Conservation (phyloP, 2,113 vertebrate species). For the rat (Rattus norvegicus) region GRCr8 NC_086025.1:116477001-116477500, state of each 20-base stretch:
- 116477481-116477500: slow-evolving; percentile 33
- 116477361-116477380: slow-evolving; percentile 29
- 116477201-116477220: slow-evolving; percentile 40
- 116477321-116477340: slow-evolving; percentile 46
- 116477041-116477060: not conserved
- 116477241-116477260: not conserved
- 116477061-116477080: not conserved
- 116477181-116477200: not conserved
- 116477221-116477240: not conserved
- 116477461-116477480: slow-evolving; percentile 7
- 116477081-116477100: not conserved
- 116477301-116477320: slow-evolving; percentile 10
- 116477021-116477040: not conserved
- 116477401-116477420: not conserved
- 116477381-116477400: not conserved
- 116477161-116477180: slow-evolving; percentile 28
- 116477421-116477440: slow-evolving; percentile 7
- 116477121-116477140: not conserved
- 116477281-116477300: slow-evolving; percentile 45
- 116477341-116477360: not conserved
- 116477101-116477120: not conserved
- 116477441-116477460: slow-evolving; percentile 33
- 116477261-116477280: slow-evolving; percentile 21
- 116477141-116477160: not conserved
- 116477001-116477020: not conserved